Evolutionary conservation across 2,888 invertebrate genomes (phyloP).

Genomic region (Ecliptopera silaceata): DNA sequence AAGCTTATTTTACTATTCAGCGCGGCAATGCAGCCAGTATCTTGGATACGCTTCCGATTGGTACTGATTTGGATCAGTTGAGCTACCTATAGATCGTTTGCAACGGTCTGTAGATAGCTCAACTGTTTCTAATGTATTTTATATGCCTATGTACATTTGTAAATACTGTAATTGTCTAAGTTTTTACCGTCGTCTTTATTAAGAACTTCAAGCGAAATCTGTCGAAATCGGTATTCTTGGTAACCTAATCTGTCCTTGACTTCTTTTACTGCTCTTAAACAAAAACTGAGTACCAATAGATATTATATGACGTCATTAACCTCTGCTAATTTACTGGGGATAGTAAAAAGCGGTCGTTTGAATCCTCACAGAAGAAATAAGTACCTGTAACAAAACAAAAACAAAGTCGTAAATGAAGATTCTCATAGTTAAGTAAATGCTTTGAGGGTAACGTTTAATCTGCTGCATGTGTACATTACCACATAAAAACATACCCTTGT

Average conservation of each 20-base stretch:
- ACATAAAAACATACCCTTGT: not conserved
- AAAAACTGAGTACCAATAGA: slow-evolving; percentile 23
- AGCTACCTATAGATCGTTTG: too few relatives aligned
- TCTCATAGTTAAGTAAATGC: slow-evolving; percentile 34
- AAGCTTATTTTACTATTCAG: slow-evolving; percentile 18
- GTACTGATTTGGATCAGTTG: too few relatives aligned
- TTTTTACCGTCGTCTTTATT: slow-evolving; percentile 22
- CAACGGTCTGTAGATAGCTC: too few relatives aligned
- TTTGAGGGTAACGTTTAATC: slow-evolving; percentile 16
- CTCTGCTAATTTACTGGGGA: slow-evolving; percentile 46
- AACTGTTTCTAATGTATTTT: too few relatives aligned
- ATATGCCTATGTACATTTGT: too few relatives aligned
- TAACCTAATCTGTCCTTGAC: slow-evolving; percentile 20
- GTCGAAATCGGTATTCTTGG: slow-evolving; percentile 25
- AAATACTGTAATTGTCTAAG: too few relatives aligned
- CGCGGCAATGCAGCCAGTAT: too few relatives aligned
- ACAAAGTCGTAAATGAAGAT: slow-evolving; percentile 56
- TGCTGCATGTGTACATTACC: slow-evolving; percentile 1
- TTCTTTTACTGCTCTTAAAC: slow-evolving; percentile 19
- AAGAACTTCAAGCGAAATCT: slow-evolving; percentile 18
- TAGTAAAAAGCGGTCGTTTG: slow-evolving; percentile 47
- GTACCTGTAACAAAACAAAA: slow-evolving; percentile 69
- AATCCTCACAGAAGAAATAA: slow-evolving; percentile 29
- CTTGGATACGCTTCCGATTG: too few relatives aligned
- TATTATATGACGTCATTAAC: slow-evolving; percentile 38